Evolutionary conservation across 2,888 invertebrate species (phyloP), one percentile per base, ranked within the genome.

Genomic region (Ferdinandea cuprea): DNA sequence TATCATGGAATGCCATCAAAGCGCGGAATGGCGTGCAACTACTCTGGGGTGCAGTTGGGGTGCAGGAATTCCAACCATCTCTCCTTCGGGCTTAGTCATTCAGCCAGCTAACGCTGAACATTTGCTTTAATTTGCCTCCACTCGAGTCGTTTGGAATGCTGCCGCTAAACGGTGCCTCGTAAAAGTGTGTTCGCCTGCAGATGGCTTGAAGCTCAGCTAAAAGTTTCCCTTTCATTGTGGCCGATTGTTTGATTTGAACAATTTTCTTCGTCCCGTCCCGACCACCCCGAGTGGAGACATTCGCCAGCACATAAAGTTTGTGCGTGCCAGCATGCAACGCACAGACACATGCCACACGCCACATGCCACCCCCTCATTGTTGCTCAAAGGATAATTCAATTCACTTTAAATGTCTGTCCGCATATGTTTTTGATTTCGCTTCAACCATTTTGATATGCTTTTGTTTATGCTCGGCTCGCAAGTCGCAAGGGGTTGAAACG

Each of bases 311-410:
- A 25, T 37, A 32, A 32, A 37, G 13, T 63, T 19, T 13, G 65
- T 83, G 83, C 83, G 77, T 83, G 83, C 54, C 42, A 68, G 77
- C 77, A 83, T 83, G 77, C 76, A 72, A 81, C 76, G 76, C 80
- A 74, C 48, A n/a, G n/a, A 37, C 42, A n/a, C 63, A 74, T n/a
- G 21, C 58, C 21, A 54, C 46, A 44, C 28, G 40, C 58, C 32
- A 52, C 42, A 9, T 42, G 25, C 35, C 59, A 66, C 35, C 58
- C 52, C 48, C 28, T 9, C 48, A 66, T 76, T 81, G 32, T 54
- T 68, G 40, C 44, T 73, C 83, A 68, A 73, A 78, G 77, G 77
- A 78, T 83, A 83, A 83, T 83, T 83, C 83, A 83, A 83, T 83
- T 83, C 83, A 68, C 83, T 63, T 77, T 72, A 83, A 72, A 77